Conservation (phyloP, 2,797 vertebrate species). For the Etheostoma perlongum region DNA sequence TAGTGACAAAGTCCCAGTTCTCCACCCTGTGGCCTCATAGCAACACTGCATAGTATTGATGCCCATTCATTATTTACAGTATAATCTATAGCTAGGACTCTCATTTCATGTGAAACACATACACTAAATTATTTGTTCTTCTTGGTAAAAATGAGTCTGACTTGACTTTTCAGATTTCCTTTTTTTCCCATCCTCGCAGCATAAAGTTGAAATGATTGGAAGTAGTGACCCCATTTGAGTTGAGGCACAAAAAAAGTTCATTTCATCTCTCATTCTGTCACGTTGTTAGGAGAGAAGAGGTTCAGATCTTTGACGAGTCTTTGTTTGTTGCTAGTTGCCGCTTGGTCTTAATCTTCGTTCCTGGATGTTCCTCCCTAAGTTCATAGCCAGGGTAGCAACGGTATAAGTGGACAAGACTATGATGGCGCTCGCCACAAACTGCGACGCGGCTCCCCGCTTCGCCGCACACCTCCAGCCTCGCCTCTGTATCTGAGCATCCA, state of each 20-base stretch:
- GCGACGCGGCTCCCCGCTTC: slow-evolving; percentile 65
- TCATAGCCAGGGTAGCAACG: slow-evolving; percentile 65
- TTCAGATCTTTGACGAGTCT: background rate
- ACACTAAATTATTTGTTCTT: background rate
- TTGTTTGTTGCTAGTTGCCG: slow-evolving; percentile 19
- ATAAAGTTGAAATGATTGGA: background rate
- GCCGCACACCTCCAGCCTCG: slow-evolving; percentile 30
- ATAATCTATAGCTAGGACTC: background rate
- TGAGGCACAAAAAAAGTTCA: background rate
- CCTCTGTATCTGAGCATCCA: slow-evolving; percentile 43
- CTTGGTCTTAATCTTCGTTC: slow-evolving; percentile 56
- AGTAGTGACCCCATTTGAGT: background rate
- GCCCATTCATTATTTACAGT: background rate
- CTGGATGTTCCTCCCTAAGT: slow-evolving; percentile 67
- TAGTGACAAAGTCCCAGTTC: slow-evolving; percentile 42
- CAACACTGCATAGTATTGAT: slow-evolving; percentile 38
- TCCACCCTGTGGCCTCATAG: slow-evolving; percentile 65
- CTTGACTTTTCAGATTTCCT: too few relatives aligned
- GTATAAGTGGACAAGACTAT: slow-evolving; percentile 72
- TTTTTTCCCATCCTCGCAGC: background rate
- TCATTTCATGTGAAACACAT: background rate
- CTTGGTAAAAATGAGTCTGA: background rate
- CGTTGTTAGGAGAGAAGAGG: background rate
- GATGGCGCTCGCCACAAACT: slow-evolving; percentile 73
- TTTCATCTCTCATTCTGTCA: background rate